Conservation (phyloP, 1,140 invertebrate genomes). For the Galendromus occidentalis region DNA sequence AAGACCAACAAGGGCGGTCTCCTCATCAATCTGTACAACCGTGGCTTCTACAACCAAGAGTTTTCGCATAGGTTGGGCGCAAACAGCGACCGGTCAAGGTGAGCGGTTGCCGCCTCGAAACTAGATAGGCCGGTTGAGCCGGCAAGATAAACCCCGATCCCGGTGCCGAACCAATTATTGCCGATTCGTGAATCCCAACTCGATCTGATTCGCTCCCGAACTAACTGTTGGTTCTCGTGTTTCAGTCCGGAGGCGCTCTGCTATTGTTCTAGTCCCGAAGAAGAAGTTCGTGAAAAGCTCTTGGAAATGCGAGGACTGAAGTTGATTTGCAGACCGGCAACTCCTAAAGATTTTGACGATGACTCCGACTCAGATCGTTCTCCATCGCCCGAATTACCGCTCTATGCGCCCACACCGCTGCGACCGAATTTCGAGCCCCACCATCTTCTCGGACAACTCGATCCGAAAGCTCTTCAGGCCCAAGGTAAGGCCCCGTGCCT, state of each 20-base stretch:
- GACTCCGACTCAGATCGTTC: conserved; percentile 24
- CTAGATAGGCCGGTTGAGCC: neutral
- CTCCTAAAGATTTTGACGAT: neutral
- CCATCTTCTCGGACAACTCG: neutral
- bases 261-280: conserved; percentile 2
- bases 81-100: conserved; percentile 7
- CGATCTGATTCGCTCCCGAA: neutral
- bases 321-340: neutral
- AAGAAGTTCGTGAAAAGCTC: neutral
- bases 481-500: too few species aligned
- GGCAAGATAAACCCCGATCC: neutral
- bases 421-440: conserved; percentile 30
- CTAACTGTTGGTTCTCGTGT: neutral
- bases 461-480: neutral
- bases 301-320: conserved; percentile 6
- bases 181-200: neutral
- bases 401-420: conserved; percentile 49
- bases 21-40: conserved; percentile 29
- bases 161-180: neutral
- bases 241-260: neutral
- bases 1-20: neutral
- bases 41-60: conserved; percentile 82
- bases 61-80: conserved; percentile 36
- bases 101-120: neutral
- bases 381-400: conserved; percentile 47